Conservation (phyloP, 2,888 invertebrate species). For the Dexiosoma caninum region DNA sequence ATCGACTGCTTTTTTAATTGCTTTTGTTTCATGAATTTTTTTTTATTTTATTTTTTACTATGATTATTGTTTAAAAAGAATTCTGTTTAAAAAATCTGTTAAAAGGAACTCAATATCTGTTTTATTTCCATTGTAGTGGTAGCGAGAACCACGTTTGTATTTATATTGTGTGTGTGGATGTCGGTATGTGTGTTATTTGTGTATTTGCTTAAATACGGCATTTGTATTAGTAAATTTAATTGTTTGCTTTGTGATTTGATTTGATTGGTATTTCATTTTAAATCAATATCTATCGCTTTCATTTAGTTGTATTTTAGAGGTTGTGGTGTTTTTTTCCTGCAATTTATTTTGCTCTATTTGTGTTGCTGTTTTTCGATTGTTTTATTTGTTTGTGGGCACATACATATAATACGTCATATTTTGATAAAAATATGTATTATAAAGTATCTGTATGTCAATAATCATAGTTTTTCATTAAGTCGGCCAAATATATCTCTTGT, state of each 20-base stretch:
- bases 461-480: conserved; percentile 36
- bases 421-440: background rate
- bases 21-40: conserved; percentile 21
- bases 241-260: conserved; percentile 59
- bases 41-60: background rate
- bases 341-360: background rate
- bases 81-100: background rate
- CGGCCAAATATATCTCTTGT: background rate
- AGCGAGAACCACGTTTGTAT: background rate
- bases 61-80: conserved; percentile 23
- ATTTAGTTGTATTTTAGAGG: too few species aligned
- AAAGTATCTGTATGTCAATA: conserved; percentile 33
- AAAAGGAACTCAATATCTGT: too few species aligned
- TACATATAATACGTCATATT: too few species aligned
- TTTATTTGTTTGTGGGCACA: too few species aligned
- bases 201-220: background rate
- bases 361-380: too few species aligned
- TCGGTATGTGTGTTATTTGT: background rate
- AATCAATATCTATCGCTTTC: conserved; percentile 62
- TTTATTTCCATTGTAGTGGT: conserved; percentile 32
- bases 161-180: background rate
- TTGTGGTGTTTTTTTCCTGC: conserved; percentile 5
- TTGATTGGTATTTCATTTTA: conserved; percentile 63
- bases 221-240: conserved; percentile 56
- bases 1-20: background rate